A percentile compares a stretch with the other conserved stretches of the same genome.
phyloP scores from a whole-genome alignment of 1,140 invertebrate species.

The Dendroctonus valens region DNA sequence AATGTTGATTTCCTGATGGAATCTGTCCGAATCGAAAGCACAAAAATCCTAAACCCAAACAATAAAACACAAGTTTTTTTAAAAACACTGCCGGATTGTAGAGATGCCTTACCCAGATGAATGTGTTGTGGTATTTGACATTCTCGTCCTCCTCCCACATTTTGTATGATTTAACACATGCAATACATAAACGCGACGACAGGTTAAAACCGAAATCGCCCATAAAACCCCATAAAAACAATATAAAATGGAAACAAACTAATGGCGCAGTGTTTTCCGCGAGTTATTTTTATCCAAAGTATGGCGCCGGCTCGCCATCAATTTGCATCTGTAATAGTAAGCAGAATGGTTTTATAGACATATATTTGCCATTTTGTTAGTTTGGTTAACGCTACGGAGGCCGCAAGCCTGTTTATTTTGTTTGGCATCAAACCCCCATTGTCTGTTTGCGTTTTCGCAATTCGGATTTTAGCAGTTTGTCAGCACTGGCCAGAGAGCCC shows the following conservation, averaged over 20 bases:
- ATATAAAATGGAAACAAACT: slow-evolving; percentile 21
- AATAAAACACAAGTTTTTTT: too few species aligned
- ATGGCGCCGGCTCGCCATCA: slow-evolving; percentile 27
- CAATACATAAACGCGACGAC: slow-evolving; percentile 4
- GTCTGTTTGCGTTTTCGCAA: slow-evolving; percentile 9
- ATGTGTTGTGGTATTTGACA: too few species aligned
- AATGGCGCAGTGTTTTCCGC: slow-evolving; percentile 30
- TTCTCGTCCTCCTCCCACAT: background rate
- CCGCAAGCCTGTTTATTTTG: slow-evolving; percentile 13
- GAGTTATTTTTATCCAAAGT: slow-evolving; percentile 23
- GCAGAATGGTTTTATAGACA: slow-evolving; percentile 26
- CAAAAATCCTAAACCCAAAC: too few species aligned
- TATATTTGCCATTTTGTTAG: slow-evolving; percentile 28
- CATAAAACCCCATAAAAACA: slow-evolving; percentile 15
- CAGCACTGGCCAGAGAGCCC: background rate
- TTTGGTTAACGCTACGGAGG: slow-evolving; percentile 11
- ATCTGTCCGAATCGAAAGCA: too few species aligned
- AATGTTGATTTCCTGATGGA: too few species aligned
- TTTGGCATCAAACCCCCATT: slow-evolving; percentile 8
- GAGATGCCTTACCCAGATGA: too few species aligned
- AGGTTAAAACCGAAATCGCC: background rate
- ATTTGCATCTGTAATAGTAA: slow-evolving; percentile 32
- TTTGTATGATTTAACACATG: background rate
- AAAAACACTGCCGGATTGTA: too few species aligned
- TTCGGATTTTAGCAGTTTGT: background rate